Conservation (phyloP, 2,797 vertebrate genomes). For the Megalops cyprinoides region DNA sequence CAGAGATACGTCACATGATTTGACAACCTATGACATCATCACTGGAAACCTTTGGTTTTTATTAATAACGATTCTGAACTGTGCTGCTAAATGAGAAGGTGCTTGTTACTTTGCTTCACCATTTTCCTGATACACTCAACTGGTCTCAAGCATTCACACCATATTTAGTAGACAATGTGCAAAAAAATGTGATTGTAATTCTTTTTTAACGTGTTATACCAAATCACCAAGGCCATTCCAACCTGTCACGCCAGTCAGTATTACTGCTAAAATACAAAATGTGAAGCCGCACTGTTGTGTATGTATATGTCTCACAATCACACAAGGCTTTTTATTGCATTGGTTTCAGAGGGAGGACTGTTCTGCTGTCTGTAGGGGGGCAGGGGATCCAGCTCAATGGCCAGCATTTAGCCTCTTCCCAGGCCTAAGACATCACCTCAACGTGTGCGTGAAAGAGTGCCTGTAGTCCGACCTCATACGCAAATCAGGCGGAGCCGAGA, state of each 20-base stretch:
- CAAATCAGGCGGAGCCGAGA: constrained; percentile 38
- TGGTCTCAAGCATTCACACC: too few relatives aligned
- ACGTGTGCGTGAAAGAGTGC: constrained; percentile 35
- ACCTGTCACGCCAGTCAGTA: not conserved
- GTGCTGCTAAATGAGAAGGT: too few relatives aligned
- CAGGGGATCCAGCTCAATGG: constrained; percentile 39
- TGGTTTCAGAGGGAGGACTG: not conserved
- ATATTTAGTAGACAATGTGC: not conserved
- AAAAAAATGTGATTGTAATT: not conserved
- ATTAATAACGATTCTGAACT: too few relatives aligned
- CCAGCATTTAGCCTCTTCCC: constrained; percentile 38
- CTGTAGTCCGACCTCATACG: constrained; percentile 43
- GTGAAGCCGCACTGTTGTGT: not conserved
- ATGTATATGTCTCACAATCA: not conserved
- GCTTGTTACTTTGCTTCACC: too few relatives aligned
- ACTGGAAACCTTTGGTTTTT: not conserved
- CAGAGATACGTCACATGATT: not conserved
- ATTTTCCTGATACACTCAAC: too few relatives aligned
- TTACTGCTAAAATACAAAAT: not conserved
- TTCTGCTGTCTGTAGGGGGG: not conserved
- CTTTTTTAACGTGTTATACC: too few relatives aligned
- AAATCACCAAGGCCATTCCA: not conserved
- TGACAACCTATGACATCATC: not conserved
- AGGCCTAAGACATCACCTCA: constrained; percentile 44
- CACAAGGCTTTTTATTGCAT: not conserved